phyloP scores from a whole-genome alignment of 2,888 invertebrate genomes.

The Dastarcus helophoroides region DNA sequence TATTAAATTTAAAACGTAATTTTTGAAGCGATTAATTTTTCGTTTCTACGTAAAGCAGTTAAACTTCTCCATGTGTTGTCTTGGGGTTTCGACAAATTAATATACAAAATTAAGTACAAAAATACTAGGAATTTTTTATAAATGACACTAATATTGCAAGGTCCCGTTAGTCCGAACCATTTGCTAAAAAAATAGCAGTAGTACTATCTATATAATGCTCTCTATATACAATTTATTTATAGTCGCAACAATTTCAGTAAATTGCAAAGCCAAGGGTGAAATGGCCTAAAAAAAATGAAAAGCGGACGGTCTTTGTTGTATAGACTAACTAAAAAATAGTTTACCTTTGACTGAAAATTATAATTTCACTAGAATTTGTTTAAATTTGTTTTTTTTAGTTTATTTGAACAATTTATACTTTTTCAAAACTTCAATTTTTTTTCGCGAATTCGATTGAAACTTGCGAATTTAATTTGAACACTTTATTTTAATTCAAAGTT shows the following conservation, averaged over 20 bases:
- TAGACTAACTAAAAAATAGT: background rate
- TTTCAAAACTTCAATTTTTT: no score
- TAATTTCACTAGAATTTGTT: no score
- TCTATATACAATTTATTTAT: constrained; percentile 13
- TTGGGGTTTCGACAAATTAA: no score
- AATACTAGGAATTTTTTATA: constrained; percentile 14
- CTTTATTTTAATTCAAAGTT: no score
- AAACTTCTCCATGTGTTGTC: no score
- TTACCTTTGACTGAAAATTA: background rate
- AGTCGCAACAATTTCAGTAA: constrained; percentile 14
- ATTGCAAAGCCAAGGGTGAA: background rate
- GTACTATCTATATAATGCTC: constrained; percentile 8
- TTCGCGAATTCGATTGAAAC: no score
- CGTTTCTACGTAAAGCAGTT: no score
- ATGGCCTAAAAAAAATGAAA: constrained; percentile 2
- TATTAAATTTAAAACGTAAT: background rate
- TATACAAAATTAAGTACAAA: constrained; percentile 25
- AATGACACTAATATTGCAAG: constrained; percentile 24
- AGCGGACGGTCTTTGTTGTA: constrained; percentile 10
- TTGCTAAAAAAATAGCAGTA: constrained; percentile 20
- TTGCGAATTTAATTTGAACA: no score
- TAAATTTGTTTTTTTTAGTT: no score
- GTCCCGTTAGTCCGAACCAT: constrained; percentile 28
- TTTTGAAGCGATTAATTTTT: no score
- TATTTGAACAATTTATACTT: no score